Evolutionary conservation across 1,140 invertebrate genomes (phyloP).

Genomic region (Hypothenemus hampei): DNA sequence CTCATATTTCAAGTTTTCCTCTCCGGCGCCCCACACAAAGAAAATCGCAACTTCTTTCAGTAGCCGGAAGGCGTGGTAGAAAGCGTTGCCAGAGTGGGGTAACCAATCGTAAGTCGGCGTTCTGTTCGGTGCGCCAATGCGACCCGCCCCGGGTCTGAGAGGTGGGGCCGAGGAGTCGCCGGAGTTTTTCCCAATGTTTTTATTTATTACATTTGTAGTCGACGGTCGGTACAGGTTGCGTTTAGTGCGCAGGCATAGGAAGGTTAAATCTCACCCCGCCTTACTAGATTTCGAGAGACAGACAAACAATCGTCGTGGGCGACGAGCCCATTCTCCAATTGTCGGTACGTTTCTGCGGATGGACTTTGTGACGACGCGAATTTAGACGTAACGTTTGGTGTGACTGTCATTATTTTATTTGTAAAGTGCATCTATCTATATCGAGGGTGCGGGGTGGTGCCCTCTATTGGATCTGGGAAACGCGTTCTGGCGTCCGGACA

Average conservation of each 20-base stretch:
- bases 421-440: neutral
- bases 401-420: constrained; percentile 6
- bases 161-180: constrained; percentile 30
- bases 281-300: constrained; percentile 41
- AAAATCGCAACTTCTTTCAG: constrained; percentile 44
- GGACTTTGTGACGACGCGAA: constrained; percentile 31
- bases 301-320: constrained; percentile 40
- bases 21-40: constrained; percentile 47
- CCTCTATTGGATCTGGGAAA: too few species aligned
- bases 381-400: constrained; percentile 9
- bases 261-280: constrained; percentile 46
- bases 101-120: constrained; percentile 39
- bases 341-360: constrained; percentile 36
- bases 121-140: constrained; percentile 38
- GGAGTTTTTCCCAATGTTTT: constrained; percentile 56
- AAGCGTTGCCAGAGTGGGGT: constrained; percentile 35
- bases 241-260: constrained; percentile 46
- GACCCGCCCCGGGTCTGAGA: constrained; percentile 36
- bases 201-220: constrained; percentile 63
- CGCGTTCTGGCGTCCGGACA: constrained; percentile 10
- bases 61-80: constrained; percentile 38
- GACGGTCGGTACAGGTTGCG: constrained; percentile 54
- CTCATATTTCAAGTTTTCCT: constrained; percentile 48
- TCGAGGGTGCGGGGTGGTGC: constrained; percentile 17
- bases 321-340: constrained; percentile 36